A percentile compares a stretch with the other conserved stretches of the same genome.
Evolutionary conservation across 2,888 invertebrate species (phyloP).

Genomic region (Ctena decussata): DNA sequence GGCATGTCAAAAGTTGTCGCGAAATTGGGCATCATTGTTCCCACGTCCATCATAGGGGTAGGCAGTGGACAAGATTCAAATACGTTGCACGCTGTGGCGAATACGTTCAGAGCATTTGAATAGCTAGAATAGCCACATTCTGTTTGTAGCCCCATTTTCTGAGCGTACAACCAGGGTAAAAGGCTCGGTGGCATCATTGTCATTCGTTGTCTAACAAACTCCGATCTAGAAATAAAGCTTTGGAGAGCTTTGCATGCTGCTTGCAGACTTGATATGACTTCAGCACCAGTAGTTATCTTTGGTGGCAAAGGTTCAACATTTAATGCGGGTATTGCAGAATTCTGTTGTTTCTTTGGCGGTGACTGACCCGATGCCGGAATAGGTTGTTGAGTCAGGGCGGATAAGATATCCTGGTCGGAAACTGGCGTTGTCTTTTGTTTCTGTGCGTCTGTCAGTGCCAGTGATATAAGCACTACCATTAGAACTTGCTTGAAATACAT

Average conservation of each 20-base stretch:
- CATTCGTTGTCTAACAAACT: neutral
- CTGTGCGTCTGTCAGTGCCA: neutral
- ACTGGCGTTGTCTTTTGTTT: neutral
- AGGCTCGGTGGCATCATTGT: neutral
- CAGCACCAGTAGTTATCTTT: neutral
- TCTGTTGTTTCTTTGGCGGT: neutral
- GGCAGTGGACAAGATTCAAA: neutral
- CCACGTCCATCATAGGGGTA: neutral
- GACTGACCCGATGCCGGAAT: neutral
- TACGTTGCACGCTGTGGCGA: neutral
- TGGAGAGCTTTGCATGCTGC: neutral
- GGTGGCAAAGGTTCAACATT: neutral
- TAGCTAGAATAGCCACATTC: neutral
- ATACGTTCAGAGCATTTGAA: neutral
- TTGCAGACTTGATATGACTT: neutral
- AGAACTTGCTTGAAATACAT: too few species aligned
- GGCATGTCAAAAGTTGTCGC: neutral
- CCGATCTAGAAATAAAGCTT: neutral
- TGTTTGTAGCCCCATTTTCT: neutral
- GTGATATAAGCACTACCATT: neutral
- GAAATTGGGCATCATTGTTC: neutral
- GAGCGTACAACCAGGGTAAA: neutral
- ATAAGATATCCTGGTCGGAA: neutral
- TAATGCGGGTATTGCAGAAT: neutral
- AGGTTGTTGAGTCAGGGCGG: neutral